A percentile compares a stretch with the other conserved stretches of the same genome.
Conservation (phyloP, 1,140 invertebrate genomes). For the Drosophila mojavensis region DNA sequence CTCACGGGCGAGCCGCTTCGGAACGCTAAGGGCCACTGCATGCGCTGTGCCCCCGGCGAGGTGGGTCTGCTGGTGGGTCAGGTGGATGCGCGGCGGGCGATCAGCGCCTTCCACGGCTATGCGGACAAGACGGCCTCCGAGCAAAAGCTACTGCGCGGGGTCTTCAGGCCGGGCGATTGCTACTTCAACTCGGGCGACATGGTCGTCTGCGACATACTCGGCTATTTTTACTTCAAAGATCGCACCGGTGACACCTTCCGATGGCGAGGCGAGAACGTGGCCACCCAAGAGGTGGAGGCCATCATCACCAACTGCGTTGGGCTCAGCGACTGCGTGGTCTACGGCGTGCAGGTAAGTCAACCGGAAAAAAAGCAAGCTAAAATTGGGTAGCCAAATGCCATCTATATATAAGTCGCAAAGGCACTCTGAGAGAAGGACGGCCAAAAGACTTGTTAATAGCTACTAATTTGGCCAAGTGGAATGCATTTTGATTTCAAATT, state of each 20-base stretch:
- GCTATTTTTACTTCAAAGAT: conserved; percentile 98
- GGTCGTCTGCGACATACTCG: conserved; percentile 94
- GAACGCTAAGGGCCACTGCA: conserved; percentile 90
- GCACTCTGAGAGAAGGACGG: too few relatives aligned
- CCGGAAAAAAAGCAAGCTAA: neutral
- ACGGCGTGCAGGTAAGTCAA: conserved; percentile 92
- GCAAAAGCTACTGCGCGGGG: conserved; percentile 95
- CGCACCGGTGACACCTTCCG: conserved; percentile 98
- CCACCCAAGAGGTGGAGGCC: conserved; percentile 97
- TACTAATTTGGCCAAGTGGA: too few relatives aligned
- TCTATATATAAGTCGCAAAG: neutral
- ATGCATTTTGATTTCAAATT: too few relatives aligned
- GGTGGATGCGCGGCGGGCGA: conserved; percentile 90
- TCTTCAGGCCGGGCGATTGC: conserved; percentile 93
- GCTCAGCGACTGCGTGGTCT: conserved; percentile 90
- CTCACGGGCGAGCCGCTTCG: conserved; percentile 91
- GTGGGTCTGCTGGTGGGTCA: conserved; percentile 90
- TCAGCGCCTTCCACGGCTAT: conserved; percentile 92
- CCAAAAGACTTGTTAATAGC: too few relatives aligned
- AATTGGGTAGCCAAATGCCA: neutral
- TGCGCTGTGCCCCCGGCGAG: conserved; percentile 90
- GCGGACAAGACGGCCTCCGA: conserved; percentile 94
- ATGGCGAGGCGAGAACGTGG: conserved; percentile 98
- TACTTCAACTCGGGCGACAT: conserved; percentile 98
- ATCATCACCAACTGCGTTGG: conserved; percentile 93